Conservation (phyloP, 64 coral and sea anemone species). For the Montipora cactus region DNA sequence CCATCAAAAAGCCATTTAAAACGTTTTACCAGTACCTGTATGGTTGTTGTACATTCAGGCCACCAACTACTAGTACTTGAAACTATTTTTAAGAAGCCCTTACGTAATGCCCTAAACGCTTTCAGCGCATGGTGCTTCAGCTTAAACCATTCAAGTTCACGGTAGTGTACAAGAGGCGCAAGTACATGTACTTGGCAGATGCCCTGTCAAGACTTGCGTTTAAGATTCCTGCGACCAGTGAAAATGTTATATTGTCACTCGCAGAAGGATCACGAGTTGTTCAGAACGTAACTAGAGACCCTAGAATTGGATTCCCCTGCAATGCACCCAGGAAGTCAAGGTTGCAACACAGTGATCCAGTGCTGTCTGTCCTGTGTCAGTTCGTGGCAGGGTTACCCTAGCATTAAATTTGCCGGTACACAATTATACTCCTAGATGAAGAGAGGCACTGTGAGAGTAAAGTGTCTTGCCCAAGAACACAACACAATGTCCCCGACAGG, state of each 20-base stretch:
- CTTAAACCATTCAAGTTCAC: constrained; percentile 3
- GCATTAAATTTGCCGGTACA: too few species aligned
- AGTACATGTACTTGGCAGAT: constrained; percentile 11
- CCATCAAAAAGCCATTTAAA: neutral
- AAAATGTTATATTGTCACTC: neutral
- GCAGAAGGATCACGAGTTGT: too few species aligned
- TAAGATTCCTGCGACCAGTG: neutral
- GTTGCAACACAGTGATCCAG: neutral
- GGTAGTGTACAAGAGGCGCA: constrained; percentile 8
- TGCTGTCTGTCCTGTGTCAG: constrained; percentile 41
- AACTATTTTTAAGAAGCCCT: neutral
- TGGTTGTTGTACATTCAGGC: neutral
- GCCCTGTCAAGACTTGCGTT: neutral
- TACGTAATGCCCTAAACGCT: neutral
- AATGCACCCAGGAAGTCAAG: too few species aligned
- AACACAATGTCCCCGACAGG: too few species aligned
- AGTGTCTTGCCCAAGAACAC: too few species aligned
- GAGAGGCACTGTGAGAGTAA: too few species aligned
- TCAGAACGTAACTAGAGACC: too few species aligned
- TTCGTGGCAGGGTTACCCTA: constrained; percentile 8
- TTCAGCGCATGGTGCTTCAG: neutral
- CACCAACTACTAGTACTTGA: too few species aligned
- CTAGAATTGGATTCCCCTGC: too few species aligned
- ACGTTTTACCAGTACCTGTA: neutral
- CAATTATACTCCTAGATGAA: too few species aligned